These are phyloP conservation scores for Acronicta aceris DNA, from an alignment of 2,888 invertebrate genomes.

Conservation along the genomic window DNA sequence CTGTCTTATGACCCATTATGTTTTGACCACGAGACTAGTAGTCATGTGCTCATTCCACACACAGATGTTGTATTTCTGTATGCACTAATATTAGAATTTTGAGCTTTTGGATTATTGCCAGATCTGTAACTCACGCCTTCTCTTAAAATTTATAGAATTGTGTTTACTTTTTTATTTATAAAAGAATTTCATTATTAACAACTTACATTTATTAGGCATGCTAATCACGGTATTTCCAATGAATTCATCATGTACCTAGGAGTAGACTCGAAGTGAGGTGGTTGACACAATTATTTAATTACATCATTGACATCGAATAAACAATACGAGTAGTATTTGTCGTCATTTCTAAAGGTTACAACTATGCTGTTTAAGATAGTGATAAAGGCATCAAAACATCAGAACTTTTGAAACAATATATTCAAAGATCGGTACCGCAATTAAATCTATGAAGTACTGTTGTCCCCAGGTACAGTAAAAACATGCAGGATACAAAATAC, in stretches of 20 bases:
- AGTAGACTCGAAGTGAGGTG: conserved; percentile 40
- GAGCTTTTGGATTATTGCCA: conserved; percentile 85
- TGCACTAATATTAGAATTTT: conserved; percentile 86
- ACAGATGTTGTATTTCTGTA: conserved; percentile 80
- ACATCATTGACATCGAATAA: conserved; percentile 42
- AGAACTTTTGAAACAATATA: too few species aligned
- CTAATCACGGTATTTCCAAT: conserved; percentile 16
- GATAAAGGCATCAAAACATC: too few species aligned
- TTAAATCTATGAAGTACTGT: too few species aligned
- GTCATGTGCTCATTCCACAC: conserved; percentile 85
- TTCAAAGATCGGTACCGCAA: too few species aligned
- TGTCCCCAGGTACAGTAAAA: too few species aligned
- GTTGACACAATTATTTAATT: conserved; percentile 42
- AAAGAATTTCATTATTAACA: conserved; percentile 25
- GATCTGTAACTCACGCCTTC: conserved; percentile 73
- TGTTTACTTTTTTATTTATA: conserved; percentile 56
- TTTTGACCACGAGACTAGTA: conserved; percentile 66
- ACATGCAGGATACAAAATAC: too few species aligned
- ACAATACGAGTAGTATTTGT: conserved; percentile 9
- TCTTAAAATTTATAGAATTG: conserved; percentile 66
- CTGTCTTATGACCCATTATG: conserved; percentile 61
- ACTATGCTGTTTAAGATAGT: background rate
- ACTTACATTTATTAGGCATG: conserved; percentile 7
- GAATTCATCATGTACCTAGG: conserved; percentile 11
- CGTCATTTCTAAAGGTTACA: conserved; percentile 18